Conservation (phyloP, 2,113 vertebrate species). For the Spea bombifrons region DNA sequence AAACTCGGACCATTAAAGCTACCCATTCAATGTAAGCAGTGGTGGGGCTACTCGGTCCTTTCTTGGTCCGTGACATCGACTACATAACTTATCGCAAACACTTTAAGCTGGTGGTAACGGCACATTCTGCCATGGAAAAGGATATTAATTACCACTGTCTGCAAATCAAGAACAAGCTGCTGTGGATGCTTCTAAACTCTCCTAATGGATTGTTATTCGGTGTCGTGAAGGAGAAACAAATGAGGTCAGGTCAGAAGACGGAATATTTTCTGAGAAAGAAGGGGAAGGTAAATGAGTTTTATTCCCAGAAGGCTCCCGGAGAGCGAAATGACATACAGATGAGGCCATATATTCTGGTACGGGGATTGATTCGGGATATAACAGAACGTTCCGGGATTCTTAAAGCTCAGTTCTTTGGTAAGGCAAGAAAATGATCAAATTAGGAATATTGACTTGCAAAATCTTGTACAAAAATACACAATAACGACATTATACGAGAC, state of each 20-base stretch:
- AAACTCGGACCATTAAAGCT: too few species aligned
- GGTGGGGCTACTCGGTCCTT: not conserved
- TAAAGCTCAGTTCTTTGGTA: not conserved
- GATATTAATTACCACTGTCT: constrained; percentile 3
- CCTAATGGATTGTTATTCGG: constrained; percentile 24
- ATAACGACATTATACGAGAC: not conserved
- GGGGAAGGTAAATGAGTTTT: constrained; percentile 15
- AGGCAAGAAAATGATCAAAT: not conserved
- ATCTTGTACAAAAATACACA: not conserved
- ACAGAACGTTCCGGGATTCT: not conserved
- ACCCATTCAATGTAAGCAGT: too few species aligned
- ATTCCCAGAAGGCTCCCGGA: constrained; percentile 11
- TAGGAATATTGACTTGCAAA: not conserved
- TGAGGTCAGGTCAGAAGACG: constrained; percentile 8
- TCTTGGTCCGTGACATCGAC: not conserved
- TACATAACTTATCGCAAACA: not conserved
- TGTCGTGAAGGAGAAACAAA: constrained; percentile 7
- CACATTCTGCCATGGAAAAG: not conserved
- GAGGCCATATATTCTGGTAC: not conserved
- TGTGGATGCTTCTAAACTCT: constrained; percentile 2
- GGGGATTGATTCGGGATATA: not conserved
- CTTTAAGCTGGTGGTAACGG: not conserved
- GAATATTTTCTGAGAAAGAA: not conserved
- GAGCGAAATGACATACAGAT: constrained; percentile 1
- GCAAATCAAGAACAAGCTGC: not conserved